Evolutionary conservation across 2,113 vertebrate species (phyloP), one percentile per base, ranked within the genome.

Genomic region (Sisor rabdophorus): DNA sequence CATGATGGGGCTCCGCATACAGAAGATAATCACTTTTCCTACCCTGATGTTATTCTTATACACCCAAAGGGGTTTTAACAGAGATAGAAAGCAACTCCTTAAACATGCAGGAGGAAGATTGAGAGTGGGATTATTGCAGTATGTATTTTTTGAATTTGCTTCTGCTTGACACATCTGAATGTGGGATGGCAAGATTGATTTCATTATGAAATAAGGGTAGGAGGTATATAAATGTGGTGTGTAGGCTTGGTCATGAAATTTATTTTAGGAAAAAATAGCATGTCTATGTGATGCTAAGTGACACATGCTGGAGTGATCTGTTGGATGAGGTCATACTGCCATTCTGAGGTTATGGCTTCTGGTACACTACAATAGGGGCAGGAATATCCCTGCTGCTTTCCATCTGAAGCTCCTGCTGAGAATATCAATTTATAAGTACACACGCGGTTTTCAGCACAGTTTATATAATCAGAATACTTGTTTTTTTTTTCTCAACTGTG

Each of bases 331-430:
- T 44, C 55, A 32, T 78, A 61, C 55, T 69, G 28, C 63, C 63
- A 73, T 79, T 63, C 63, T 47, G 32, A 73, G 52, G 50, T 71
- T 53, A 79, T 69, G 65, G 76, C 24, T 55, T 83, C 79, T 89
- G 85, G 86, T 81, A 86, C 81, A 65, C 74, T 78, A 56, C 72
- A 86, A 87, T 80, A 83, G 88, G 81, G 77, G 81, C 72, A 80
- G 86, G 86, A 86, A 86, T 86, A 85, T 88, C 75, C 44, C 10
- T 68, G 16, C 22, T 24, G 16, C 40, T 67, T 40, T 47, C n/a
- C 40, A 67, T 26, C 40, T 74, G 71, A 63, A 77, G 80, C 81
- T 76, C 87, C 74, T 61, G 50, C 70, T 84, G 55, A 82, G 86
- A 82, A 84, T 86, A 86, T 87, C 16, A 85, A 86, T 85, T 36